Evolutionary conservation across 2,797 vertebrate species (phyloP).

Genomic region (Rhabdophis nuchalis): DNA sequence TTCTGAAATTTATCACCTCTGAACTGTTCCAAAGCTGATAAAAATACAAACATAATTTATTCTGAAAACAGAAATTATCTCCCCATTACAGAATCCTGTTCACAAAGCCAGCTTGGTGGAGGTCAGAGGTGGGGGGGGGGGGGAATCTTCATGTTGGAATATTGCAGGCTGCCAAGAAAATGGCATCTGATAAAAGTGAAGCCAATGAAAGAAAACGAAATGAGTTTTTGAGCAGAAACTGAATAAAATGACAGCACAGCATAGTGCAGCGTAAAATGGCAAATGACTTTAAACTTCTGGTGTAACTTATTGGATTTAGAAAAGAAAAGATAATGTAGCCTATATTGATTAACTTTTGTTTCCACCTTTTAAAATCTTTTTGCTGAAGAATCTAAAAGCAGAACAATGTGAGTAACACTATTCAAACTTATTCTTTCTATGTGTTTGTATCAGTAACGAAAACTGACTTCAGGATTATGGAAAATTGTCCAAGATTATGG

Average conservation of each 20-base stretch:
- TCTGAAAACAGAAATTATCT: slow-evolving; percentile 25
- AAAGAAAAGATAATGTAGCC: slow-evolving; percentile 9
- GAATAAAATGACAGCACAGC: not conserved
- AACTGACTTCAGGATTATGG: not conserved
- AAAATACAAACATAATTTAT: slow-evolving; percentile 29
- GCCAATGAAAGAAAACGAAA: not conserved
- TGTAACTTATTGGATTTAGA: slow-evolving; percentile 19
- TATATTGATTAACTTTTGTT: slow-evolving; percentile 6
- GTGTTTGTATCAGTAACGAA: not conserved
- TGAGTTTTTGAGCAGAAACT: slow-evolving; percentile 10
- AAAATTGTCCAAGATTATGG: not conserved
- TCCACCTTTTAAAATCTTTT: slow-evolving; percentile 19
- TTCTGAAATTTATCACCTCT: slow-evolving; percentile 8
- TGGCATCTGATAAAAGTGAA: slow-evolving; percentile 30
- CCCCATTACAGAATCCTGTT: slow-evolving; percentile 6
- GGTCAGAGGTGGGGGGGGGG: not conserved
- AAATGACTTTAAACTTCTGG: slow-evolving; percentile 22
- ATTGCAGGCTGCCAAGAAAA: slow-evolving; percentile 16
- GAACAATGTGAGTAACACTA: not conserved
- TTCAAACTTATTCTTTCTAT: slow-evolving; percentile 7
- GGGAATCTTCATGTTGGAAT: not conserved
- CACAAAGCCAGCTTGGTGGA: slow-evolving; percentile 26
- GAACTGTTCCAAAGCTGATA: slow-evolving; percentile 26
- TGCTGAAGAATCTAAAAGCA: not conserved
- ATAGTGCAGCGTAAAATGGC: not conserved